These are phyloP conservation scores for Linnaemya vulpina DNA, from an alignment of 2,888 invertebrate species.

Conservation along the genomic window DNA sequence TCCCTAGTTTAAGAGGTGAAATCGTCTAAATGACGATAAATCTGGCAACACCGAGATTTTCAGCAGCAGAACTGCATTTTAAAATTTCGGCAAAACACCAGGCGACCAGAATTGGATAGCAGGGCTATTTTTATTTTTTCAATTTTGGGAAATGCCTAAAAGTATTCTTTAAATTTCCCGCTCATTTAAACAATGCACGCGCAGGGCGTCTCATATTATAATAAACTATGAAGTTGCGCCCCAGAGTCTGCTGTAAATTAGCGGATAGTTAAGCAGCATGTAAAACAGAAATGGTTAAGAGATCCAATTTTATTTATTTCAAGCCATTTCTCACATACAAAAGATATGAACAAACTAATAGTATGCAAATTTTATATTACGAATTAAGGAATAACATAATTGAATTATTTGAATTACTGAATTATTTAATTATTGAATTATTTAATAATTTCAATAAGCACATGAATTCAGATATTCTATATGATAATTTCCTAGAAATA, in stretches of 20 bases:
- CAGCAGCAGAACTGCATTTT: background rate
- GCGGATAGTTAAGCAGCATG: too few species aligned
- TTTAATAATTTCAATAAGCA: too few species aligned
- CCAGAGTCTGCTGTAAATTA: background rate
- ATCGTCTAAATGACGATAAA: background rate
- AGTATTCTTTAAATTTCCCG: background rate
- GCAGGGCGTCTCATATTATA: background rate
- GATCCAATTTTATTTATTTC: too few species aligned
- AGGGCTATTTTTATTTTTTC: background rate
- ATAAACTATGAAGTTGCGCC: background rate
- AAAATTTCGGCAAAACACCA: background rate
- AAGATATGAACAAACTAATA: too few species aligned
- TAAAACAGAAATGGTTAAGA: too few species aligned
- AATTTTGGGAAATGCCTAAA: background rate
- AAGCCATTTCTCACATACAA: too few species aligned
- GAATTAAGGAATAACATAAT: too few species aligned
- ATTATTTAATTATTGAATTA: too few species aligned
- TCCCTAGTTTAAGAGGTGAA: too few species aligned
- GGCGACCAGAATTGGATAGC: background rate
- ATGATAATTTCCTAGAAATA: background rate
- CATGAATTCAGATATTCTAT: too few species aligned
- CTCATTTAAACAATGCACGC: background rate
- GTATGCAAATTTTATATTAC: too few species aligned
- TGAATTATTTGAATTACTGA: too few species aligned
- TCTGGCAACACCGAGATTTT: background rate